Evolutionary conservation across 2,797 vertebrate species (phyloP).

Genomic region (Chromobotia macracanthus): DNA sequence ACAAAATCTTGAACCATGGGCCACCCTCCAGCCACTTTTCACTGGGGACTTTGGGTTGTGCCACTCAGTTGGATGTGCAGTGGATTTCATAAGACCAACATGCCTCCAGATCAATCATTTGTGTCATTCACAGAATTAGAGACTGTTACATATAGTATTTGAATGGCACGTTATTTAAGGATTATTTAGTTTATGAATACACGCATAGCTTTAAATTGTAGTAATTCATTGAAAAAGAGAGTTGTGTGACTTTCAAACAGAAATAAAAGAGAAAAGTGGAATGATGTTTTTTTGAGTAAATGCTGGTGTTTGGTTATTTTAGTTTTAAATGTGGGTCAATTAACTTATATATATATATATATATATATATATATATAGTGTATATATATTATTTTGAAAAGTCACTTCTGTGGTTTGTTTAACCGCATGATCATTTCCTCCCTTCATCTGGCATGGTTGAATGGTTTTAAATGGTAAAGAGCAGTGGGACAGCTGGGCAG

Average conservation of each 20-base stretch:
- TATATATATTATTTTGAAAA: too few relatives aligned
- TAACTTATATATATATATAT: neutral
- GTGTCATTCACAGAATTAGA: conserved; percentile 16
- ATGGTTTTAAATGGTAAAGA: conserved; percentile 41
- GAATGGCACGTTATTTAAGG: neutral
- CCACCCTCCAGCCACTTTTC: conserved; percentile 19
- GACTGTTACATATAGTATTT: conserved; percentile 19
- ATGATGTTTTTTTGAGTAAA: neutral
- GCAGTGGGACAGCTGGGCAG: conserved; percentile 36
- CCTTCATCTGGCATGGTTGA: conserved; percentile 46
- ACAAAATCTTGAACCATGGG: neutral
- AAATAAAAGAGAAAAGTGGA: neutral
- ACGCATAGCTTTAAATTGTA: neutral
- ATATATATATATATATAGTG: neutral
- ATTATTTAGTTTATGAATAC: neutral
- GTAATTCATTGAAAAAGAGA: neutral
- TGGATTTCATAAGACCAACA: conserved; percentile 26
- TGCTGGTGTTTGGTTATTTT: neutral
- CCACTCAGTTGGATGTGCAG: conserved; percentile 21
- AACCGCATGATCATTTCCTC: conserved; percentile 20
- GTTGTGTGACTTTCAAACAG: neutral
- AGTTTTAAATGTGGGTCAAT: neutral
- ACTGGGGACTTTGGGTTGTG: conserved; percentile 17
- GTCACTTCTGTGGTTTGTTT: neutral
- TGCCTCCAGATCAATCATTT: conserved; percentile 37